Conservation (phyloP, 2,888 invertebrate genomes). For the Amphipoea lucens region DNA sequence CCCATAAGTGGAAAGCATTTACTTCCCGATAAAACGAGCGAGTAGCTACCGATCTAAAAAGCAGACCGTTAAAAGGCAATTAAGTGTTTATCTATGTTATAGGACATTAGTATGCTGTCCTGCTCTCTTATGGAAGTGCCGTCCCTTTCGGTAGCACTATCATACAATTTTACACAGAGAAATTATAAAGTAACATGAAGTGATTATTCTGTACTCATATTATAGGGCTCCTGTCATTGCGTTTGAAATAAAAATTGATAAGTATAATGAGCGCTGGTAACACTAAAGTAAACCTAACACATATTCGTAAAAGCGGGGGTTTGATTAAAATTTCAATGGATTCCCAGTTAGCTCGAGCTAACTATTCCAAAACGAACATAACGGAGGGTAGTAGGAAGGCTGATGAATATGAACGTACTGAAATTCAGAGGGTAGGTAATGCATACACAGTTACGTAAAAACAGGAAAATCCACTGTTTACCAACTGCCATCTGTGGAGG, state of each 20-base stretch:
- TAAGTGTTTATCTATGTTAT: conserved; percentile 48
- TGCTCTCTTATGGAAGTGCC: conserved; percentile 9
- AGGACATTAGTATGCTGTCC: conserved; percentile 42
- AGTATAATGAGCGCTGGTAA: conserved; percentile 53
- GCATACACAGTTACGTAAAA: too few species aligned
- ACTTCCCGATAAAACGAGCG: conserved; percentile 39
- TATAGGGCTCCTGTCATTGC: conserved; percentile 18
- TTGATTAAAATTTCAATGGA: conserved; percentile 80
- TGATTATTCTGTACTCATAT: conserved; percentile 36
- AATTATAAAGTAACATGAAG: conserved; percentile 38
- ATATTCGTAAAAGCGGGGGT: conserved; percentile 49
- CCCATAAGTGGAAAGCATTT: conserved; percentile 27
- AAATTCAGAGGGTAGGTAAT: not conserved
- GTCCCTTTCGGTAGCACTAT: conserved; percentile 28
- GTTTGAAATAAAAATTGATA: conserved; percentile 41
- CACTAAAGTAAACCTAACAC: conserved; percentile 57
- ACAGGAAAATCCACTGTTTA: not conserved
- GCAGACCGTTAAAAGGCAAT: conserved; percentile 44
- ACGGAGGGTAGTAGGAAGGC: conserved; percentile 7
- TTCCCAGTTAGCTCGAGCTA: conserved; percentile 59
- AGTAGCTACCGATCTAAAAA: conserved; percentile 46
- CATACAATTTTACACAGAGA: conserved; percentile 48
- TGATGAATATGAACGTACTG: conserved; percentile 11
- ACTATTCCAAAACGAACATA: conserved; percentile 58
- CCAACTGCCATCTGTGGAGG: not conserved